These are phyloP conservation scores for Mylabris sibirica DNA, from an alignment of 2,888 invertebrate species.

Conservation along the genomic window DNA sequence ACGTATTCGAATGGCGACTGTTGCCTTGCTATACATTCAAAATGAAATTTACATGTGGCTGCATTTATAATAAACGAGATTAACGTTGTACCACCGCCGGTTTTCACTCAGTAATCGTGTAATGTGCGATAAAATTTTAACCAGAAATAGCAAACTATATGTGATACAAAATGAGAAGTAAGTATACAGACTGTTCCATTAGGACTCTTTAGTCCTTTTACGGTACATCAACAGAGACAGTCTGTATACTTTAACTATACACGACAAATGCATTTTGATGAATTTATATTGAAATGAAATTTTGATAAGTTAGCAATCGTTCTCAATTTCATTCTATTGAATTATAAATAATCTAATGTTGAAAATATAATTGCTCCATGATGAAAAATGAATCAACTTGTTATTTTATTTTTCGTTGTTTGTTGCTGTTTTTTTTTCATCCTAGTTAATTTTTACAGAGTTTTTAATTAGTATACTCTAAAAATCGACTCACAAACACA, in stretches of 20 bases:
- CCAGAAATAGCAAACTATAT: constrained; percentile 35
- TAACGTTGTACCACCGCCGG: constrained; percentile 34
- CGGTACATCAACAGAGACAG: neutral
- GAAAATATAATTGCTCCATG: constrained; percentile 16
- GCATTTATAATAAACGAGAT: constrained; percentile 49
- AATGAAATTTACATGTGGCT: constrained; percentile 46
- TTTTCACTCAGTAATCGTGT: constrained; percentile 44
- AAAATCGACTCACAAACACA: neutral
- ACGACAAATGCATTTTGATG: constrained; percentile 41
- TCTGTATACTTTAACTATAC: neutral
- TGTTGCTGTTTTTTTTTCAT: neutral
- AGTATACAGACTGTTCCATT: constrained; percentile 23
- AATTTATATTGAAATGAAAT: constrained; percentile 33
- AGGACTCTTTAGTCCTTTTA: neutral
- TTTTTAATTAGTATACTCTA: neutral
- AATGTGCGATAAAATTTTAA: constrained; percentile 47
- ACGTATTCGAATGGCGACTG: constrained; percentile 16
- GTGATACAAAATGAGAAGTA: constrained; percentile 35
- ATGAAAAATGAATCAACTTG: constrained; percentile 14
- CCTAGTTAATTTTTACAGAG: neutral
- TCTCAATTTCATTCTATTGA: constrained; percentile 28
- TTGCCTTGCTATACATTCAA: constrained; percentile 37
- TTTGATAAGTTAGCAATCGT: constrained; percentile 21
- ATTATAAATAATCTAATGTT: constrained; percentile 19
- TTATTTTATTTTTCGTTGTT: too few species aligned